These are phyloP conservation scores for Orussus abietinus DNA, from an alignment of 1,140 invertebrate species.

Conservation along the genomic window DNA sequence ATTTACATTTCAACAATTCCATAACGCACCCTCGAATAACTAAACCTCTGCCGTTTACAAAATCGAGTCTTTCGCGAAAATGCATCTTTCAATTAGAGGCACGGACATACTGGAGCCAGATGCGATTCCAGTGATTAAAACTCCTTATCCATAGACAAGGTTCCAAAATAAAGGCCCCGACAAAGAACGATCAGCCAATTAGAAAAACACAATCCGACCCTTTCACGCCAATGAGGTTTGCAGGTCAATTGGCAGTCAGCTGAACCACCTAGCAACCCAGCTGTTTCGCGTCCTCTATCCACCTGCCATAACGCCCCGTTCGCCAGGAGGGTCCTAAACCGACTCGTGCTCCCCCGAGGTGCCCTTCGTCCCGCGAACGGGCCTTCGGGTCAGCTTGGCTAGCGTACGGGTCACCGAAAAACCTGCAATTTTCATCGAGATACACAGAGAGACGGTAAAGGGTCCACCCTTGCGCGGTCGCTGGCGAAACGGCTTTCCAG, in stretches of 20 bases:
- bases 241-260: conserved; percentile 18
- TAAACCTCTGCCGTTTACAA: no score
- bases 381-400: background rate
- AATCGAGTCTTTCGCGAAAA: background rate
- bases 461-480: background rate
- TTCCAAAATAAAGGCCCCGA: conserved; percentile 4
- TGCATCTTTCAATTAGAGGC: background rate
- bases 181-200: conserved; percentile 11
- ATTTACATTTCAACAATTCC: no score
- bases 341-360: conserved; percentile 5
- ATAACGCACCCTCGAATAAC: no score
- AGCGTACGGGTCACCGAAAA: conserved; percentile 1
- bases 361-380: conserved; percentile 2
- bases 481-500: background rate
- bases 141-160: background rate
- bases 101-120: no score
- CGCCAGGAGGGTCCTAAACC: conserved; percentile 3
- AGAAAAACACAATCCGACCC: conserved; percentile 7
- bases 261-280: conserved; percentile 21
- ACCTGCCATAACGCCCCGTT: background rate
- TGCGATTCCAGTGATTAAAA: no score
- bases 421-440: conserved; percentile 3
- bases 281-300: conserved; percentile 13
- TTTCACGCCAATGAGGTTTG: conserved; percentile 5
- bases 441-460: conserved; percentile 6